Evolutionary conservation across 2,113 vertebrate genomes (phyloP).

Genomic region (Phaethon lepturus): DNA sequence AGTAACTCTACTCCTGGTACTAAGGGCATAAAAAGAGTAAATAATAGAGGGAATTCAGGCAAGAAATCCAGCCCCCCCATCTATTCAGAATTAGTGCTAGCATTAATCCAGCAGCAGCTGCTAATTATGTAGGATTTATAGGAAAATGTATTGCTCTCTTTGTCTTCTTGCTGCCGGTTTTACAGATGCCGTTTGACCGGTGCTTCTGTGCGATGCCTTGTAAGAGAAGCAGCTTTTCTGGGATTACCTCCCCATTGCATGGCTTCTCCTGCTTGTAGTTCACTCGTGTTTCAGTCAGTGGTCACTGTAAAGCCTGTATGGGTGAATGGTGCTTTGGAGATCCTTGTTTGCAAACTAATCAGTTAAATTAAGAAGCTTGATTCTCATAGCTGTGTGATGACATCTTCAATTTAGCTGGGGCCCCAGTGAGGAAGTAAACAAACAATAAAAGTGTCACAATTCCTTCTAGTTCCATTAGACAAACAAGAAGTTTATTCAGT

Average conservation of each 20-base stretch:
- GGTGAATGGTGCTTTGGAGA: not conserved
- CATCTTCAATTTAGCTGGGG: constrained; percentile 61
- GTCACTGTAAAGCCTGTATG: not conserved
- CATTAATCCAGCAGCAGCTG: constrained; percentile 44
- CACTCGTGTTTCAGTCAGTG: not conserved
- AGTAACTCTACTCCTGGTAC: not conserved
- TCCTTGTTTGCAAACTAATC: constrained; percentile 49
- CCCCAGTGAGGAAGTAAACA: constrained; percentile 62
- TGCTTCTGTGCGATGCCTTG: not conserved
- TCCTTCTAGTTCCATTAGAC: constrained; percentile 62
- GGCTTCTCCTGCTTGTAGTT: not conserved
- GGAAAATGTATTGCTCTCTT: constrained; percentile 9
- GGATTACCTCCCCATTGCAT: not conserved
- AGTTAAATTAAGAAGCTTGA: constrained; percentile 59
- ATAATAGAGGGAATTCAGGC: not conserved
- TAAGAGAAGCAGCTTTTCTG: constrained; percentile 23
- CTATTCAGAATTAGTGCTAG: not conserved
- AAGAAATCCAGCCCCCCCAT: not conserved
- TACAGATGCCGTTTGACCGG: not conserved
- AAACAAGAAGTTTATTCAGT: constrained; percentile 68
- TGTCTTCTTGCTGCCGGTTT: not conserved
- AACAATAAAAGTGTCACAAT: constrained; percentile 71
- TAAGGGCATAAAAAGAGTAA: not conserved
- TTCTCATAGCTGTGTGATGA: constrained; percentile 50
- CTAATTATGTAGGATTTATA: constrained; percentile 55